These are phyloP conservation scores for Andricus grossulariae DNA, from an alignment of 1,140 invertebrate species.

Conservation along the genomic window DNA sequence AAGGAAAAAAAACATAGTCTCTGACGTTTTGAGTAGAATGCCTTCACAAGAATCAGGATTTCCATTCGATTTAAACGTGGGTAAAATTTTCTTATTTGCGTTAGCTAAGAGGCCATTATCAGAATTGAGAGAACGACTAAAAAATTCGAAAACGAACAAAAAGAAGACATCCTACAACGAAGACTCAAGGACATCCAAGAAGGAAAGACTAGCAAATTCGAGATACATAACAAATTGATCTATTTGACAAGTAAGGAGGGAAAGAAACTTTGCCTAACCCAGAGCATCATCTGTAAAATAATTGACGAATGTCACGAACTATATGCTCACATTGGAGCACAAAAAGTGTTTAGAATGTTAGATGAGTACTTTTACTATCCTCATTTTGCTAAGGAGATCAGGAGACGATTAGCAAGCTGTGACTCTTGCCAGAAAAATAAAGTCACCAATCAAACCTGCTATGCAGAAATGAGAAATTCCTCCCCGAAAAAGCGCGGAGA, in stretches of 20 bases:
- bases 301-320: constrained; percentile 47
- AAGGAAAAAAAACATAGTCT: too few relatives aligned
- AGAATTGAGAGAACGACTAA: too few relatives aligned
- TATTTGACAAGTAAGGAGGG: neutral
- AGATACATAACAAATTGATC: constrained; percentile 1
- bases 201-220: neutral
- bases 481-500: too few relatives aligned
- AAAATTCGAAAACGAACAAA: neutral
- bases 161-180: neutral
- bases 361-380: constrained; percentile 53
- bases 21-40: too few relatives aligned
- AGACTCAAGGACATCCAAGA: neutral
- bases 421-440: constrained; percentile 50
- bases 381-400: constrained; percentile 41
- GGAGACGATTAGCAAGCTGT: constrained; percentile 40
- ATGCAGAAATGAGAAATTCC: too few relatives aligned
- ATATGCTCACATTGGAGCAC: constrained; percentile 56
- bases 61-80: too few relatives aligned
- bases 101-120: too few relatives aligned
- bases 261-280: constrained; percentile 26
- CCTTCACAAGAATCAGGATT: too few relatives aligned
- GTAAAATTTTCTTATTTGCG: too few relatives aligned
- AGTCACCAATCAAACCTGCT: neutral
- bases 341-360: constrained; percentile 55
- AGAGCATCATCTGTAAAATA: neutral